These are phyloP conservation scores for Tragopan temminckii DNA, from an alignment of 2,797 vertebrate species.

Conservation along the genomic window DNA sequence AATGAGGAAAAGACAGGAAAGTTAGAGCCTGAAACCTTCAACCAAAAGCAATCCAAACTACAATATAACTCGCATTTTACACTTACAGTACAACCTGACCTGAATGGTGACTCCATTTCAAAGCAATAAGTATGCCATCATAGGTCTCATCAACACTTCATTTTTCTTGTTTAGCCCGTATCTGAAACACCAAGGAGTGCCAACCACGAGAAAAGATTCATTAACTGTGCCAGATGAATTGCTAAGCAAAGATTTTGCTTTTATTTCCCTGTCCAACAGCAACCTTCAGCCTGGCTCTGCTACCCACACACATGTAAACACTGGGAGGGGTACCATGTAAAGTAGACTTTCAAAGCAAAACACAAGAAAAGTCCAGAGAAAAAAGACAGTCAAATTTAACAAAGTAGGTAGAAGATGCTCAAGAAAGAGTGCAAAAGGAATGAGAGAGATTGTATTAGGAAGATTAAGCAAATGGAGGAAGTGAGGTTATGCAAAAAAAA, in stretches of 20 bases:
- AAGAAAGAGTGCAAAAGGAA: neutral
- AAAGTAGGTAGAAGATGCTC: neutral
- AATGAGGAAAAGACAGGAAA: neutral
- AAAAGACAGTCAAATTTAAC: conserved; percentile 3
- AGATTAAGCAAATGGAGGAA: neutral
- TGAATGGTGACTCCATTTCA: neutral
- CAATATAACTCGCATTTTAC: conserved; percentile 1
- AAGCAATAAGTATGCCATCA: neutral
- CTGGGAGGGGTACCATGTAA: conserved; percentile 60
- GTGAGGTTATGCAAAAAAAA: neutral
- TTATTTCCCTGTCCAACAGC: conserved; percentile 40
- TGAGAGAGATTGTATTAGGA: neutral
- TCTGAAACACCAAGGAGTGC: neutral
- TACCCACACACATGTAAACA: conserved; percentile 70
- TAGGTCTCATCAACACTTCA: neutral
- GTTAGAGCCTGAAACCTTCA: neutral
- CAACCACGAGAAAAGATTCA: neutral
- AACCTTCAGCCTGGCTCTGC: conserved; percentile 57
- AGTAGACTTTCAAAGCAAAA: conserved; percentile 57
- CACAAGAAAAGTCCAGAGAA: neutral
- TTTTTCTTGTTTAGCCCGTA: neutral
- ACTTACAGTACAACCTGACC: neutral
- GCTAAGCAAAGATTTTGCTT: neutral
- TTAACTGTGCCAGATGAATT: conserved; percentile 10
- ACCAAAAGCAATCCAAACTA: neutral